Conservation (phyloP, 2,888 invertebrate species). For the Diplolepis rosae region DNA sequence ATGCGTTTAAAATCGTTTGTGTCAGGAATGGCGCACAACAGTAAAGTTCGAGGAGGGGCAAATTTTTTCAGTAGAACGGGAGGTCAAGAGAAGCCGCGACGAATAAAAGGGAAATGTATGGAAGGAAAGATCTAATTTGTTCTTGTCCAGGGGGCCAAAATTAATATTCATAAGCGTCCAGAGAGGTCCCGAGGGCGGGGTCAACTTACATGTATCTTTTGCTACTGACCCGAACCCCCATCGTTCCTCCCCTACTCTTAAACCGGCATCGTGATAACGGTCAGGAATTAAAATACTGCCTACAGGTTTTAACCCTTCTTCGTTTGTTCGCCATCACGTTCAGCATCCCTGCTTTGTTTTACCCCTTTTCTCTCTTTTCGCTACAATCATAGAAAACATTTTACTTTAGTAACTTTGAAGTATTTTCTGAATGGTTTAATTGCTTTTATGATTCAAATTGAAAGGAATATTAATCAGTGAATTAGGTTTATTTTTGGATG, state of each 20-base stretch:
- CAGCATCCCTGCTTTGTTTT: constrained; percentile 50
- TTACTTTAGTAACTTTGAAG: too few species aligned
- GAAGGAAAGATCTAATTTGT: constrained; percentile 74
- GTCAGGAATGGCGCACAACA: constrained; percentile 25
- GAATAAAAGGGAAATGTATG: constrained; percentile 73
- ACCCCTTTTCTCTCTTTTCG: constrained; percentile 43
- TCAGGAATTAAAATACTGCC: constrained; percentile 72
- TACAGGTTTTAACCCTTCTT: constrained; percentile 68
- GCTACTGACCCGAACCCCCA: constrained; percentile 69
- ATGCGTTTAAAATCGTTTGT: constrained; percentile 22
- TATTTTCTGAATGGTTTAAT: too few species aligned
- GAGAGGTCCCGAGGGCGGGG: constrained; percentile 73
- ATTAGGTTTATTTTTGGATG: background rate
- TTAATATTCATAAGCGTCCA: constrained; percentile 74
- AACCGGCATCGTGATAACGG: constrained; percentile 66
- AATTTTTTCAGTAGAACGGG: constrained; percentile 33
- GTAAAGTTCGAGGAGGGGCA: constrained; percentile 10
- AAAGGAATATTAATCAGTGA: background rate
- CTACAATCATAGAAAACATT: background rate
- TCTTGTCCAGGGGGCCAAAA: constrained; percentile 70
- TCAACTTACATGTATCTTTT: constrained; percentile 74
- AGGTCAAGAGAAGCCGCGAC: constrained; percentile 43
- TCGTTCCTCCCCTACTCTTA: constrained; percentile 44
- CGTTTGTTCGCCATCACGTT: constrained; percentile 47
- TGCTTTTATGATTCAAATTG: too few species aligned